Evolutionary conservation across 2,113 vertebrate species (phyloP), one percentile per base, ranked within the genome.

Genomic region (Oryzias javanicus): DNA sequence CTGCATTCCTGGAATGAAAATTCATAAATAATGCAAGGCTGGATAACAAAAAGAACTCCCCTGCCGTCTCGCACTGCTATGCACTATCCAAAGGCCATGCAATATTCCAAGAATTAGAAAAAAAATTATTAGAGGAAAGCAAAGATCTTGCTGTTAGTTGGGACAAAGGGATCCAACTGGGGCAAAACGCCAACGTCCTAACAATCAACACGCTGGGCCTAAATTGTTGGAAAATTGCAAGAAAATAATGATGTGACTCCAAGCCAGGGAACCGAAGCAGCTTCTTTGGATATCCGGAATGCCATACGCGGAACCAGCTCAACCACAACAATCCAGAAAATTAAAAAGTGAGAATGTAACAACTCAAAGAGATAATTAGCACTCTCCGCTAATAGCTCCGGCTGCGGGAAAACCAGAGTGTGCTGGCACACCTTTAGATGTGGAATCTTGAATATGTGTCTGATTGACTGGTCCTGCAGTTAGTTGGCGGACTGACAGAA

Each of bases 1-100:
- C 77, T 80, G 84, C 76, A 84, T 88, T 89, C 87, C 84, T 89
- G 88, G 88, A 90, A 89, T 89, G 86, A 91, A 89, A 85, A 85
- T 82, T 86, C 74, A 88, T 90, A 88, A 91, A 91, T 91, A 91
- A 90, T 91, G 87, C 88, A 91, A 49, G 64, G 58, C 63, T 76
- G 78, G 86, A 84, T 88, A 89, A 91, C 87, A 89, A 89, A 90
- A 90, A 88, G 81, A 86, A 84, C 86, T 80, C 80, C 79, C 88
- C 80, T 66, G 71, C 82, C 74, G 83, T 80, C 79, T 84, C 55
- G 19, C 83, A 78, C 80, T 73, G 80, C 55, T 67, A 56, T 56
- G 76, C 54, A 44, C 73, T 78, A 79, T 83, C 83, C 72, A 80
- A 84, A 83, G 83, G 82, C 88, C 74, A 79, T 68, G 68, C 78